Evolutionary conservation across 2,797 vertebrate species (phyloP).

Genomic region (Dryobates pubescens): DNA sequence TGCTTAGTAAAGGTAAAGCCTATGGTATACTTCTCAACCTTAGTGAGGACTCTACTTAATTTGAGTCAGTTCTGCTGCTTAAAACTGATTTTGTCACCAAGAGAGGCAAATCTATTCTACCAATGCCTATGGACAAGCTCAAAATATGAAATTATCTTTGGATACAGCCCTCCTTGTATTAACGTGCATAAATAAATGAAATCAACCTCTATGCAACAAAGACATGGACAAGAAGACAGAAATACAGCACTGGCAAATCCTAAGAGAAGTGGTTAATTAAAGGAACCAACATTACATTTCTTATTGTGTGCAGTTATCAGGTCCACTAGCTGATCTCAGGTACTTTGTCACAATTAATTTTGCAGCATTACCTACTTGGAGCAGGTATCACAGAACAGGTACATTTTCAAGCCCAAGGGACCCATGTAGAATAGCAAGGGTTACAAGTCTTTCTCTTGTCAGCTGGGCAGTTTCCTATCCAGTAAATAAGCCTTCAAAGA

Average conservation of each 20-base stretch:
- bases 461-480: not conserved
- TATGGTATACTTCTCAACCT: not conserved
- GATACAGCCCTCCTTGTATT: not conserved
- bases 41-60: not conserved
- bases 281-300: too few species aligned
- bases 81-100: not conserved
- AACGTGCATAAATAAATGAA: not conserved
- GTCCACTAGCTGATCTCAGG: not conserved
- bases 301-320: accelerated
- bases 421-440: accelerated
- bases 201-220: not conserved
- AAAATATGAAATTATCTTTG: not conserved
- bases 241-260: not conserved
- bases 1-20: not conserved
- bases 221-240: not conserved
- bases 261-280: not conserved
- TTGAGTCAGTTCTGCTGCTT: not conserved
- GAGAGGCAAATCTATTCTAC: not conserved
- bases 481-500: not conserved
- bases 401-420: too few species aligned
- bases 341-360: not conserved
- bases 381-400: not conserved
- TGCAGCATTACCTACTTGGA: accelerated
- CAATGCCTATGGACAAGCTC: not conserved
- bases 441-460: not conserved